Conservation (phyloP, 1,140 invertebrate species). For the Copidosoma floridanum region DNA sequence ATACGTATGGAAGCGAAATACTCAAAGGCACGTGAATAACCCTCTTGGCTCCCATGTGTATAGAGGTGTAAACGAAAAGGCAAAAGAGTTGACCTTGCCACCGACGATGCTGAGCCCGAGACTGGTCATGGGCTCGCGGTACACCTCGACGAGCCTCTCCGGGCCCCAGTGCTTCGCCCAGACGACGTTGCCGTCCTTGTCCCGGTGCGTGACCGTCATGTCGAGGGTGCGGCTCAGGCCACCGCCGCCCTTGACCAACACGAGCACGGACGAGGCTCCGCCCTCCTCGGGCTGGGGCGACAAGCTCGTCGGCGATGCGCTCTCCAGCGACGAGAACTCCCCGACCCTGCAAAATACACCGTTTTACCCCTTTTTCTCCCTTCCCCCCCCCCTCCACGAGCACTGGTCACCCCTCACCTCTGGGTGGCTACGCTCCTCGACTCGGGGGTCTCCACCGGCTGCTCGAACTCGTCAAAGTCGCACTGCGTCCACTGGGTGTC, state of each 20-base stretch:
- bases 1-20: neutral
- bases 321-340: constrained; percentile 26
- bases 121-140: constrained; percentile 70
- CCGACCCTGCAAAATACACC: neutral
- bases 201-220: constrained; percentile 56
- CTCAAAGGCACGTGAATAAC: neutral
- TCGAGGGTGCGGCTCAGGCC: constrained; percentile 33
- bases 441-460: too few relatives aligned
- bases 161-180: constrained; percentile 86
- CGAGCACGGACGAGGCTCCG: constrained; percentile 18
- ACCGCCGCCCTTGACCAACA: constrained; percentile 40
- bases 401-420: too few relatives aligned
- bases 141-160: constrained; percentile 71
- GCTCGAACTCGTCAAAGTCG: constrained; percentile 30
- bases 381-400: too few relatives aligned
- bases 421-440: too few relatives aligned
- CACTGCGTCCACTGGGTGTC: constrained; percentile 46
- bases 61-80: too few relatives aligned
- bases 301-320: constrained; percentile 23
- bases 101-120: constrained; percentile 97
- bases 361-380: neutral
- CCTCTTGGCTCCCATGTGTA: too few relatives aligned
- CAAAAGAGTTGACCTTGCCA: constrained; percentile 70
- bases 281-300: constrained; percentile 4
- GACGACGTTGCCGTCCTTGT: constrained; percentile 51